Evolutionary conservation across 2,113 vertebrate genomes (phyloP).

Genomic region (Indicator maculatus): DNA sequence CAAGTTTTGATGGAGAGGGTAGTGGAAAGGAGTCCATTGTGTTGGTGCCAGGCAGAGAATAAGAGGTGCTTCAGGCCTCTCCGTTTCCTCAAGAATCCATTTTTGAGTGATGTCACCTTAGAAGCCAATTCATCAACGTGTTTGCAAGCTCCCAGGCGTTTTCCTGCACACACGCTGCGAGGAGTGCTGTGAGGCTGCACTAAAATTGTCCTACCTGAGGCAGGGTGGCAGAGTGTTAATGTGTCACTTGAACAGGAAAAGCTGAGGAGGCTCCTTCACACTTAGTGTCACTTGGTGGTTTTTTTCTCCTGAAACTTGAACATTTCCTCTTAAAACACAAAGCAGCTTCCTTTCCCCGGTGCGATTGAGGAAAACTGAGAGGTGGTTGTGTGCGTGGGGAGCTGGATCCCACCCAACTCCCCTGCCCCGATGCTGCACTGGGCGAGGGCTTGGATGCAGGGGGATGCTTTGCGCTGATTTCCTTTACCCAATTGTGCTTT

Average conservation of each 20-base stretch:
- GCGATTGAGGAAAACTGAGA: background rate
- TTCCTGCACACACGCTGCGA: background rate
- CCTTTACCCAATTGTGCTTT: conserved; percentile 80
- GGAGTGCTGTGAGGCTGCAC: background rate
- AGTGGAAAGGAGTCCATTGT: background rate
- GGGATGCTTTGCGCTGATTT: conserved; percentile 43
- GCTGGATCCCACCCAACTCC: background rate
- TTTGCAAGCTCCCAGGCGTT: accelerated
- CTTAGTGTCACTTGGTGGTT: background rate
- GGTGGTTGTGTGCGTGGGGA: background rate
- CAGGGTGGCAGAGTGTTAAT: background rate
- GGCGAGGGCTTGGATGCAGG: conserved; percentile 41
- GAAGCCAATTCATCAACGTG: background rate
- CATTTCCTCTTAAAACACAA: conserved; percentile 40
- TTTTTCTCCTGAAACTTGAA: conserved; percentile 4
- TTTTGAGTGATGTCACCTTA: background rate
- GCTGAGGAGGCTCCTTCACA: background rate
- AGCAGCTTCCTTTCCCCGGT: background rate
- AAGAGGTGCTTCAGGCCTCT: background rate
- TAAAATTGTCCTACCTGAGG: background rate
- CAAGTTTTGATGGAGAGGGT: background rate
- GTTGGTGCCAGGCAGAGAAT: background rate
- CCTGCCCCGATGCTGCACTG: background rate
- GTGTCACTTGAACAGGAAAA: background rate
- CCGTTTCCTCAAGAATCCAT: background rate